phyloP scores from a whole-genome alignment of 2,113 vertebrate species.

The Orcinus orca region DNA sequence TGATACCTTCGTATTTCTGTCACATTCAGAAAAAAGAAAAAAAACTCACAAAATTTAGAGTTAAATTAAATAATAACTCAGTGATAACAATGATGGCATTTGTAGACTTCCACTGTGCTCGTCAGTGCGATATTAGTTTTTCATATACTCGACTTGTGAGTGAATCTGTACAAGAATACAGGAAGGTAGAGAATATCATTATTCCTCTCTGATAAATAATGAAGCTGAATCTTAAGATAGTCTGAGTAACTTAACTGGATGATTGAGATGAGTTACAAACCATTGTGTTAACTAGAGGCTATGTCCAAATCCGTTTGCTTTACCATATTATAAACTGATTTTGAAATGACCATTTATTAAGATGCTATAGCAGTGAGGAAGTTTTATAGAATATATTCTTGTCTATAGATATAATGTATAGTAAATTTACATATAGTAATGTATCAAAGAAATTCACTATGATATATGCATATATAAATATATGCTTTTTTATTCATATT shows the following conservation, averaged over 20 bases:
- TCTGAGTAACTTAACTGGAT: not conserved
- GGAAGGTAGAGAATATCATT: not conserved
- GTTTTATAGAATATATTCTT: conserved; percentile 48
- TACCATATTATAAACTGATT: conserved; percentile 48
- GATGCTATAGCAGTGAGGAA: conserved; percentile 13
- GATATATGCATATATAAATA: not conserved
- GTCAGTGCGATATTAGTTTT: not conserved
- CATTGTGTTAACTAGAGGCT: not conserved
- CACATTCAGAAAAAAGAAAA: not conserved
- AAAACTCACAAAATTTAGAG: not conserved
- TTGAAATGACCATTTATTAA: conserved; percentile 32
- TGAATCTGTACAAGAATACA: not conserved
- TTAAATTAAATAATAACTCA: not conserved
- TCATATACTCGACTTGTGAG: not conserved
- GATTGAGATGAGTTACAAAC: not conserved
- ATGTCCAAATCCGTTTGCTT: not conserved
- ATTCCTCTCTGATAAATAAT: not conserved
- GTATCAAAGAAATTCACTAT: conserved; percentile 29
- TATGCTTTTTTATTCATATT: not conserved
- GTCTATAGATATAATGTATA: not conserved
- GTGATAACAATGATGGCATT: not conserved
- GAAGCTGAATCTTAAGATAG: not conserved
- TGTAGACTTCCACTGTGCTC: not conserved
- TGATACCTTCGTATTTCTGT: conserved; percentile 63
- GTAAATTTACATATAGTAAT: not conserved